These are phyloP conservation scores for Tethea ocularis DNA, from an alignment of 2,888 invertebrate genomes.

Conservation along the genomic window DNA sequence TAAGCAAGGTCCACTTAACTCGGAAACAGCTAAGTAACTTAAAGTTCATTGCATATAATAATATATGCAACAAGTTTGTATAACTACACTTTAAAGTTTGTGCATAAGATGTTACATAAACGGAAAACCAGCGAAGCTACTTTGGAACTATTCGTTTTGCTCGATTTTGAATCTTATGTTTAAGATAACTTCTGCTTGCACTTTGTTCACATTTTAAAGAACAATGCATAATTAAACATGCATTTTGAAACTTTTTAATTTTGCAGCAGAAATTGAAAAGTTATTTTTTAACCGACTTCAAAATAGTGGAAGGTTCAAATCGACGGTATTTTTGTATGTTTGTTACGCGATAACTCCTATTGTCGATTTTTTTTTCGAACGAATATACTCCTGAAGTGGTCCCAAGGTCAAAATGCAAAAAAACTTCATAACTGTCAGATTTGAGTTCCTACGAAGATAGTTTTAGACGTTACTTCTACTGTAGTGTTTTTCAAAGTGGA, in stretches of 20 bases:
- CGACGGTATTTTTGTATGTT: no score
- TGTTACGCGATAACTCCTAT: no score
- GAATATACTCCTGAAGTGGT: no score
- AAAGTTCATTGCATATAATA: no score
- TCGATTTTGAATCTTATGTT: constrained; percentile 1
- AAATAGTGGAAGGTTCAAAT: no score
- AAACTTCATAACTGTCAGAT: no score
- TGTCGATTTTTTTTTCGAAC: no score
- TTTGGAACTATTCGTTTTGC: neutral
- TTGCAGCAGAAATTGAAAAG: neutral
- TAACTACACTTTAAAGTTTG: neutral
- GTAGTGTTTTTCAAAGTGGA: no score
- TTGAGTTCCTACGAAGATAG: no score
- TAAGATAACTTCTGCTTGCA: neutral
- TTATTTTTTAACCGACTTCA: neutral
- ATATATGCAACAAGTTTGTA: neutral
- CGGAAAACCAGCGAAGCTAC: neutral
- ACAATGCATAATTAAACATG: neutral
- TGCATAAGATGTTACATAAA: neutral
- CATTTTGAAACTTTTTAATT: neutral
- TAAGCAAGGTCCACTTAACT: neutral
- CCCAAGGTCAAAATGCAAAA: no score
- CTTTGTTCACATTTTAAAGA: neutral
- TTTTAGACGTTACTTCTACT: no score
- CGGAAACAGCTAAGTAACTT: neutral